Evolutionary conservation across 2,797 vertebrate species (phyloP), one percentile per base, ranked within the genome.

Genomic region (Acanthiza pusilla): DNA sequence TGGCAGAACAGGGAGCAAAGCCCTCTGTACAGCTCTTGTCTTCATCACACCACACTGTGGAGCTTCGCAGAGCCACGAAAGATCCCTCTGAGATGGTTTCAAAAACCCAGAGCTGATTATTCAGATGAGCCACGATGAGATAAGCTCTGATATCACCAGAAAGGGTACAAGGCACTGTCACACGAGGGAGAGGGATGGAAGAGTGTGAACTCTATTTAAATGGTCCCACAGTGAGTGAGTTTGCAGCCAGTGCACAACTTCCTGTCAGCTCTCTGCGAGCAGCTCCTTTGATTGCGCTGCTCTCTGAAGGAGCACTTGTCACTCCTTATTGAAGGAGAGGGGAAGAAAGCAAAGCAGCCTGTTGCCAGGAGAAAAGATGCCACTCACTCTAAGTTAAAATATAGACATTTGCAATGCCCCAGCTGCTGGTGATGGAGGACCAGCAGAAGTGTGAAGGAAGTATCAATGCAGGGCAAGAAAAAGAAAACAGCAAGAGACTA

Each of bases 221-320:
- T 5, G 0, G 60, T 74, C 60, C 81, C 66, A 29, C 7, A 21
- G 82, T 72, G 75, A 83, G 94, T 76, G 85, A 84, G 85, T 78
- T 92, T 84, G 47, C 89, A 77, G 40, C 81, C 74, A 78, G 55
- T 54, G 17, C 77, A 73, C 66, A 40, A 50, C 68, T 86, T 26
- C 20, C 14, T 71, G 94, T 83, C 94, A 94, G 75, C 90, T 85
- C 82, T 43, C 82, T 91, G 83, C 55, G 85, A 89, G 85, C 10
- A 1, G 34, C 70, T 68, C 89, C 94, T 96, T 93, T 96, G 94
- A 95, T 85, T 86, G 87, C 9, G 1, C 85, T 42, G 55, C 70
- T 93, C 88, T 81, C 85, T 91, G 77, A 85, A 92, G 89, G 88
- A 95, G 94, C 87, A 54, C 71, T 89, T 93, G 91, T 97, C 96